These are phyloP conservation scores for Arvicanthis niloticus DNA, from an alignment of 2,113 vertebrate species.

Conservation along the genomic window DNA sequence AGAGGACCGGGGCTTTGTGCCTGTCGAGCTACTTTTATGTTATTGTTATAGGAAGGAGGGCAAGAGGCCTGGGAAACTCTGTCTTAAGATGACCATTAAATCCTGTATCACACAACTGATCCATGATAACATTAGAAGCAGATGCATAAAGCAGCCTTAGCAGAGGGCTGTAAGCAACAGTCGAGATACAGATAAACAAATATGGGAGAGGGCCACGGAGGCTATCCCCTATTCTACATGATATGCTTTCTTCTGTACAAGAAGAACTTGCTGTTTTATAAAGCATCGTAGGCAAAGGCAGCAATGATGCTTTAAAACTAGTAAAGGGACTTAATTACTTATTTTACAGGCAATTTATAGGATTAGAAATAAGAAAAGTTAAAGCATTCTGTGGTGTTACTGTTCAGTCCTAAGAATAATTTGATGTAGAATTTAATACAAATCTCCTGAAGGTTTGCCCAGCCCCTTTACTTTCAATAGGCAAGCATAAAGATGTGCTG, in stretches of 20 bases:
- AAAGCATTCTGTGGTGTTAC: neutral
- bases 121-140: conserved; percentile 88
- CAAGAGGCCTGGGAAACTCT: conserved; percentile 49
- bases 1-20: conserved; percentile 90
- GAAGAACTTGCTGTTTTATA: conserved; percentile 89
- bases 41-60: conserved; percentile 94
- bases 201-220: conserved; percentile 72
- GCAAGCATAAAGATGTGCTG: neutral
- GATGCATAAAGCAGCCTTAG: conserved; percentile 94
- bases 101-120: neutral
- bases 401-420: conserved; percentile 18
- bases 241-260: conserved; percentile 89
- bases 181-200: conserved; percentile 95
- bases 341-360: conserved; percentile 16
- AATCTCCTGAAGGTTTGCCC: neutral
- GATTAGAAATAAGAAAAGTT: conserved; percentile 22
- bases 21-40: conserved; percentile 92
- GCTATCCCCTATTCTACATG: conserved; percentile 76
- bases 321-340: neutral
- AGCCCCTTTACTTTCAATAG: neutral
- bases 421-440: conserved; percentile 26
- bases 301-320: conserved; percentile 68
- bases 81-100: neutral
- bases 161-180: conserved; percentile 92
- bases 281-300: conserved; percentile 83